phyloP scores from a whole-genome alignment of 37 sponge, comb jelly and placozoan species.

The Halisarca cf. caerulea region DNA sequence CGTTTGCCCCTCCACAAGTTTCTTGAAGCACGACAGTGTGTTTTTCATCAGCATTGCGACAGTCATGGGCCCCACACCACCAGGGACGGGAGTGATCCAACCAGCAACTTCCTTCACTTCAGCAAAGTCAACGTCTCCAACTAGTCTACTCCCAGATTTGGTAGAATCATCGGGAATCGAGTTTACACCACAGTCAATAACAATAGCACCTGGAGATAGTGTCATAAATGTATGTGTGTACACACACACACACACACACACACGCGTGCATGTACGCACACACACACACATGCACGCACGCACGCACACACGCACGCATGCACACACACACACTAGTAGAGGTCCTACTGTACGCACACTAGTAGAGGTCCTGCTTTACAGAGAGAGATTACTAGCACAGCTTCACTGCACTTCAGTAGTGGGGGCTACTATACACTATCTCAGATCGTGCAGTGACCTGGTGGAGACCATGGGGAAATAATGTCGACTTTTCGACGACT shows the following conservation, averaged over 20 bases:
- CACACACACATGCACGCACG: too few relatives aligned
- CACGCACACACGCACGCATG: too few relatives aligned
- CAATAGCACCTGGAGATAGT: conserved; percentile 61
- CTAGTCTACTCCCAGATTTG: conserved; percentile 79
- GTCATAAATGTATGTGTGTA: background rate
- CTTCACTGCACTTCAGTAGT: too few relatives aligned
- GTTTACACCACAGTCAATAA: conserved; percentile 97
- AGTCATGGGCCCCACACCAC: conserved; percentile 99
- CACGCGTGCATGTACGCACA: too few relatives aligned
- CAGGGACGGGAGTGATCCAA: conserved; percentile 97
- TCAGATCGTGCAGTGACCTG: too few relatives aligned
- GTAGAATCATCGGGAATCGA: conserved; percentile 86
- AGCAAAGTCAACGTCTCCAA: conserved; percentile 93
- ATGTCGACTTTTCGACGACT: too few relatives aligned
- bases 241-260: too few relatives aligned
- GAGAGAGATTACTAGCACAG: too few relatives aligned
- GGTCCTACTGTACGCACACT: background rate
- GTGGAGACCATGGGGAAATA: too few relatives aligned
- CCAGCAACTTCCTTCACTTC: conserved; percentile 75
- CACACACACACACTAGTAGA: background rate
- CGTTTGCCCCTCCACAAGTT: background rate
- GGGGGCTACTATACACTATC: too few relatives aligned
- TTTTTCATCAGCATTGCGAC: conserved; percentile 97
- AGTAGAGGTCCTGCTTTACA: too few relatives aligned
- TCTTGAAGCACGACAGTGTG: conserved; percentile 75